Evolutionary conservation across 2,888 invertebrate species (phyloP), one percentile per base, ranked within the genome.

Genomic region (Halictus quadricinctus): DNA sequence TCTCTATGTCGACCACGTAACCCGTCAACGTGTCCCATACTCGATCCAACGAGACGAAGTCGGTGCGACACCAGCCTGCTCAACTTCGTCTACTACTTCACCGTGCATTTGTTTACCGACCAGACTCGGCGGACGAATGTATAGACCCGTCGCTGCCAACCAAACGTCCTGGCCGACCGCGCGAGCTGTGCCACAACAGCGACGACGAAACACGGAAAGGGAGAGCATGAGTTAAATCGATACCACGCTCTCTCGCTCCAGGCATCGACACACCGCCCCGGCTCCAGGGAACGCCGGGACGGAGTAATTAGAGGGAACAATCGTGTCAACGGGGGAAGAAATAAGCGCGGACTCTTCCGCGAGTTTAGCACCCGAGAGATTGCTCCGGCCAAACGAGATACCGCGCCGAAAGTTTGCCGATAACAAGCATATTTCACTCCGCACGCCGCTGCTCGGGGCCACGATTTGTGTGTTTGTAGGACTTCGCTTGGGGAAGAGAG

Each of bases 181-280:
- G 8, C 66, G 10, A 21, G 66, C 21, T 3, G 3, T 15, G 10
- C 66, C 0, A 1, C 66, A 21, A 69, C 66, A 21, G 21, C 66
- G 25, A 25, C 29, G 43, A 4, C 66, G 36, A 74, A 73, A 18
- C 7, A n/a, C 5, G 21, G 36, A 36, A 12, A 7, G 46, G 25
- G 50, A 48, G 72, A 54, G 66, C 54, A 41, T 43, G 41, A 74
- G 85, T 87, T 81, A 82, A 87, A 89, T 88, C 89, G 88, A 89
- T 88, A 88, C 21, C 79, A 58, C 70, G 77, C 77, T 70, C 78
- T 79, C 48, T 12, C 41, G 75, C 72, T 48, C 25, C 29, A 25
- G 79, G n/a, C 72, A 64, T 18, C 41, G 79, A 46, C 76, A 80
- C 79, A 64, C 36, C 76, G 70, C 54, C 36, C 36, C 60, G 76